Base-by-base conservation (phyloP, 2,888 invertebrate species). In the Conchocele bisecta region DNA sequence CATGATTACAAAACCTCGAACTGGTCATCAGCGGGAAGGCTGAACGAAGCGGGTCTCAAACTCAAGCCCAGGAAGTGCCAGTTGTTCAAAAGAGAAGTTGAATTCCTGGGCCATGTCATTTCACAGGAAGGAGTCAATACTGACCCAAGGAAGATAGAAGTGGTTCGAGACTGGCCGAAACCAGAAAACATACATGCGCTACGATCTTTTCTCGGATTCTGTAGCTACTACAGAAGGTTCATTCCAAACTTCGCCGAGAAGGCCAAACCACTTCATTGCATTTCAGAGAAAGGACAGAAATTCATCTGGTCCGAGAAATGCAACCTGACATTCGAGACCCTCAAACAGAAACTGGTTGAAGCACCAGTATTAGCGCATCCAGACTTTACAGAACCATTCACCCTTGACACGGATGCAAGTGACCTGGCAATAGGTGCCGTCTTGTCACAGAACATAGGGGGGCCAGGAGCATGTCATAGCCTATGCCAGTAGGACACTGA, bases 381-480 rank as follows among this genome's bases (percentile, higher is more conserved):
- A 37, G 20, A 39, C 35, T 54, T 50, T 17, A 56, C 44, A 9
- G 46, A 57, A 28, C 22, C 24, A 20, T 65, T 58, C 17, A 46
- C 60, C 24, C 44, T 75, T 2, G 66, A 75, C 33, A 72, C 35
- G 3, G 54, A 76, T 29, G 63, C 61, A 3, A 41, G 75, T 35
- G 50, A 63, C 22, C 17, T 37, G 17, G 58, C 67, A 6, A 51
- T 63, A 13, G 58, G 60, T 6, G 63, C 42, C 39, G 72, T 74
- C 3, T 48, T 75, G 13, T 39, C 53, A 6, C 66, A 61, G 58
- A 35, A 46, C 17, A 17, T 37, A 0, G 44, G 20, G 13, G n/a
- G 35, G 53, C 11, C 7, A 33, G 24, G 53, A 53, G 24, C 24
- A n/a, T 11, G 53, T 53, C 17, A 53, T 53, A 53, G 53, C 35